phyloP scores from a whole-genome alignment of 2,888 invertebrate genomes.

The Cryptus viduatorius region DNA sequence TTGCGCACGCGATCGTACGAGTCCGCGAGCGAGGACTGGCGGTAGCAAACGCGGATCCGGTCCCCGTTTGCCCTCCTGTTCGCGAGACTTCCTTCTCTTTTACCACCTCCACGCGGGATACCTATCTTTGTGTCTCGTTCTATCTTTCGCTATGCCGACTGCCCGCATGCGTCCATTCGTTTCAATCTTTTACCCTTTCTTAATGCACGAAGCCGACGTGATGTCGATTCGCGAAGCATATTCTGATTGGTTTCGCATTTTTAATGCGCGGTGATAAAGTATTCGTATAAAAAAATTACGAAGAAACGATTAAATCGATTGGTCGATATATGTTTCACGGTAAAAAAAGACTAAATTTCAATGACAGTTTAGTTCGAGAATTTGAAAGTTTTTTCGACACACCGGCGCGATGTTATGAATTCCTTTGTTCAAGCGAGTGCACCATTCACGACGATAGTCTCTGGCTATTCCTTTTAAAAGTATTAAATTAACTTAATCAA shows the following conservation, averaged over 20 bases:
- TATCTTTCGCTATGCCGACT: constrained; percentile 43
- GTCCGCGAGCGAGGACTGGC: constrained; percentile 75
- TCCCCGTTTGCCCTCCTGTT: constrained; percentile 75
- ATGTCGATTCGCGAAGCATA: background rate
- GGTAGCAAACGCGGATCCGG: constrained; percentile 72
- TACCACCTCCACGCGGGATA: constrained; percentile 57
- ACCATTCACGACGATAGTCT: background rate
- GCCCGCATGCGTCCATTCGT: constrained; percentile 12
- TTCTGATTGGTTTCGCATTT: background rate
- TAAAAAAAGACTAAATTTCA: background rate
- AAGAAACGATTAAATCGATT: background rate
- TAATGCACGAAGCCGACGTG: background rate
- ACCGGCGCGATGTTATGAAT: constrained; percentile 4
- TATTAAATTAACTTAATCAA: too few relatives aligned
- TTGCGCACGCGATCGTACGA: constrained; percentile 64
- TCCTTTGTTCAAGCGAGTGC: background rate
- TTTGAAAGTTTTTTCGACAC: background rate
- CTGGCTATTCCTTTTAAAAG: background rate
- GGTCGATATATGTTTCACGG: background rate
- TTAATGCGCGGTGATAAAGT: background rate
- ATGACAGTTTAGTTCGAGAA: background rate
- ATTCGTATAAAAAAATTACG: background rate
- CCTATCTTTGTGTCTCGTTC: constrained; percentile 40
- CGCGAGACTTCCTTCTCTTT: constrained; percentile 74
- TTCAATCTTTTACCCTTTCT: constrained; percentile 47